Conservation (phyloP, 2,797 vertebrate genomes). For the Pterois miles region DNA sequence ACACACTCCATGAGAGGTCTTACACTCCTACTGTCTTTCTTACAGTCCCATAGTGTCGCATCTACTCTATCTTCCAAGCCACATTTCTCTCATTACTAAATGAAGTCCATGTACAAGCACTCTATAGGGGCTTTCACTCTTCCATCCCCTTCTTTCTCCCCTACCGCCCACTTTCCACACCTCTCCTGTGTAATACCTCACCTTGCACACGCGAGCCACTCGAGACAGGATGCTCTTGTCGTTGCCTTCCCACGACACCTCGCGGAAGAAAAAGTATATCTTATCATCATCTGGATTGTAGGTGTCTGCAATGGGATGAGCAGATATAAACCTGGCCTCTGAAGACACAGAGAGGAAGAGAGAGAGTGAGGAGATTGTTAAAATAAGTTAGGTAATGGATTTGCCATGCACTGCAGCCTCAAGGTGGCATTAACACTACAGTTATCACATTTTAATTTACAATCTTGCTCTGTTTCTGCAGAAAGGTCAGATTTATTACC, state of each 20-base stretch:
- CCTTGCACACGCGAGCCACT: conserved; percentile 98
- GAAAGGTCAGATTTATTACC: conserved; percentile 21
- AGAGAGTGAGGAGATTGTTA: conserved; percentile 24
- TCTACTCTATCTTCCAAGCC: neutral
- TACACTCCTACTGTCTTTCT: neutral
- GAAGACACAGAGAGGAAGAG: conserved; percentile 52
- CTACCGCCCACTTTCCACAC: conserved; percentile 36
- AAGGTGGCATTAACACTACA: conserved; percentile 38
- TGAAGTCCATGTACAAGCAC: neutral
- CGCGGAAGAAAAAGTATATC: conserved; percentile 99
- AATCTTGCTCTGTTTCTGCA: neutral
- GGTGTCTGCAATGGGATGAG: conserved; percentile 94
- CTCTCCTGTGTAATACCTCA: conserved; percentile 68
- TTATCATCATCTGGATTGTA: conserved; percentile 98
- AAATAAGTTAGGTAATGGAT: conserved; percentile 39
- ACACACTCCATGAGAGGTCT: neutral
- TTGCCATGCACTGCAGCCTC: conserved; percentile 28
- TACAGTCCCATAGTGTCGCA: neutral
- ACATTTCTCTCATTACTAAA: neutral
- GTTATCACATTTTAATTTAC: conserved; percentile 36
- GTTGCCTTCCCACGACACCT: conserved; percentile 91
- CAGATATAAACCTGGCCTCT: conserved; percentile 96
- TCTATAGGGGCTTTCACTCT: neutral
- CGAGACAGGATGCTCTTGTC: conserved; percentile 94
- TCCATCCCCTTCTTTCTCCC: neutral